Conservation (phyloP, 2,113 vertebrate genomes). For the Nymphicus hollandicus region DNA sequence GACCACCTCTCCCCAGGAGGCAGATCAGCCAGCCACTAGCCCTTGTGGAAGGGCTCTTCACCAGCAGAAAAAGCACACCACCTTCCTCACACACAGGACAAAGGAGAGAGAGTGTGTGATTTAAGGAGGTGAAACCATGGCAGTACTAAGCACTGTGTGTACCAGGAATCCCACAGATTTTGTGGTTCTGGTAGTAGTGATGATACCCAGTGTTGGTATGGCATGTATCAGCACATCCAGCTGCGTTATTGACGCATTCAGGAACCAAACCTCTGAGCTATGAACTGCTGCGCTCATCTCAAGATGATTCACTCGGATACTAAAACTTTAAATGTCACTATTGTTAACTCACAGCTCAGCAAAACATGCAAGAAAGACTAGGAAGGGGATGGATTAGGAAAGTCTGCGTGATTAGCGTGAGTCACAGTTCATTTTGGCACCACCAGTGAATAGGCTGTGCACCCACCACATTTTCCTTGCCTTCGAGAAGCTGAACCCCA, state of each 20-base stretch:
- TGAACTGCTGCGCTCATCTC: neutral
- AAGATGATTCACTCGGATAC: conserved; percentile 16
- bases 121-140: neutral
- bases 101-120: neutral
- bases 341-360: conserved; percentile 22
- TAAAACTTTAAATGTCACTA: conserved; percentile 35
- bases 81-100: neutral
- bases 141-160: neutral
- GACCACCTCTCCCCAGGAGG: neutral
- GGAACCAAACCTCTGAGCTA: neutral
- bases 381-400: neutral
- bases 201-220: neutral
- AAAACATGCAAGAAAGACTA: neutral
- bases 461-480: neutral
- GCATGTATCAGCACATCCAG: neutral
- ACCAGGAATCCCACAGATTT: neutral
- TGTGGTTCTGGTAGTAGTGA: neutral
- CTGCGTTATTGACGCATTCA: rapidly evolving
- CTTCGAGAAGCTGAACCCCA: neutral
- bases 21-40: neutral
- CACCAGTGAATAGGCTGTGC: neutral
- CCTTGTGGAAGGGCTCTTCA: neutral
- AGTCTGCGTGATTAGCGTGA: neutral
- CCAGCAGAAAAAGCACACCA: neutral
- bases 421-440: conserved; percentile 35